Percentiles rank a stretch among this genome's conserved stretches.
phyloP scores from a whole-genome alignment of 1,140 invertebrate species.

The Caenorhabditis latens region DNA sequence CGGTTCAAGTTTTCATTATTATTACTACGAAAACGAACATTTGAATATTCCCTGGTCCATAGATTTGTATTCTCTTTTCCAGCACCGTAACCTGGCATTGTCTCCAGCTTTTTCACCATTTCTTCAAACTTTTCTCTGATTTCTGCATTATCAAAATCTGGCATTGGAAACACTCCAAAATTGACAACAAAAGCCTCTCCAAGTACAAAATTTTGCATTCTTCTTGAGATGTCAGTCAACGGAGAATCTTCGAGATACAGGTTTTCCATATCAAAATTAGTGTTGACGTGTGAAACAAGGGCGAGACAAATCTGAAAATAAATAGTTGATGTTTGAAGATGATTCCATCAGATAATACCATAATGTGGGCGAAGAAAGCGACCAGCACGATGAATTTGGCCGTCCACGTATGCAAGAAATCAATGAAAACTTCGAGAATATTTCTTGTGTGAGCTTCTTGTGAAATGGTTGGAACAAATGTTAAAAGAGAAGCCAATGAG shows the following conservation, averaged over 20 bases:
- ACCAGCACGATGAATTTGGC: conserved; percentile 56
- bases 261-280: conserved; percentile 76
- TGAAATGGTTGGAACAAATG: conserved; percentile 31
- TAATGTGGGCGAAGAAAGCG: conserved; percentile 63
- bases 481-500: conserved; percentile 22
- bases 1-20: not conserved
- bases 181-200: conserved; percentile 74
- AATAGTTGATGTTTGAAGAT: not conserved
- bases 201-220: conserved; percentile 75
- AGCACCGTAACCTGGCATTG: conserved; percentile 70
- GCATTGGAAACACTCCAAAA: conserved; percentile 71
- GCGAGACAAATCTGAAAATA: conserved; percentile 67
- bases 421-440: conserved; percentile 57
- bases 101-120: conserved; percentile 72
- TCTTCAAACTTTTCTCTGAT: conserved; percentile 67
- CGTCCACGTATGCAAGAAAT: conserved; percentile 55
- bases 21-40: conserved; percentile 40
- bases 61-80: conserved; percentile 70
- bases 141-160: conserved; percentile 68
- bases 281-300: conserved; percentile 74
- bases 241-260: conserved; percentile 73
- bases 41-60: conserved; percentile 72
- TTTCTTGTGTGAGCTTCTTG: conserved; percentile 36
- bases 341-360: not conserved
- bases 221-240: conserved; percentile 72